Conservation (phyloP, 2,797 vertebrate species). For the Petrocephalus sullivani region DNA sequence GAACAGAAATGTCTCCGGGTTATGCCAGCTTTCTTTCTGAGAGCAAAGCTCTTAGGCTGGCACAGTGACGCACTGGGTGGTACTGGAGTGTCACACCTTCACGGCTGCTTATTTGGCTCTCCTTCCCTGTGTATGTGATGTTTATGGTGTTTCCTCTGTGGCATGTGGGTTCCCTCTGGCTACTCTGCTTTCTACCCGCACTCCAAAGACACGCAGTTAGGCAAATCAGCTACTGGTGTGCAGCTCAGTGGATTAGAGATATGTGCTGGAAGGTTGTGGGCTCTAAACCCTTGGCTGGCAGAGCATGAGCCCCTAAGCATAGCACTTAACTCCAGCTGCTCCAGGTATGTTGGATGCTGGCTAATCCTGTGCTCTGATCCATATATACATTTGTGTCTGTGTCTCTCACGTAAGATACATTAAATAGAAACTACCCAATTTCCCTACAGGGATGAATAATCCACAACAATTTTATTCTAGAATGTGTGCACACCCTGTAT, state of each 20-base stretch:
- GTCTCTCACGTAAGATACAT: not conserved
- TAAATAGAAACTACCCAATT: not conserved
- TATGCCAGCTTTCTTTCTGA: not conserved
- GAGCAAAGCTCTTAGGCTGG: conserved; percentile 25
- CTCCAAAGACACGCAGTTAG: not conserved
- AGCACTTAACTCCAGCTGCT: not conserved
- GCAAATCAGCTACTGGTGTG: not conserved
- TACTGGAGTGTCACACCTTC: not conserved
- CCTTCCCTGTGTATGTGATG: not conserved
- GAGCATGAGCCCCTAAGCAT: not conserved
- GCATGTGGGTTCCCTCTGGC: not conserved
- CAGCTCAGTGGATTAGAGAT: not conserved
- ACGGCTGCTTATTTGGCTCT: not conserved
- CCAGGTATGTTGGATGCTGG: not conserved
- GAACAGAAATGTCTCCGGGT: not conserved
- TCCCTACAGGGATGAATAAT: not conserved
- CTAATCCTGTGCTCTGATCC: not conserved
- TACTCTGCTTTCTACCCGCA: not conserved
- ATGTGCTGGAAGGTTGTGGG: not conserved
- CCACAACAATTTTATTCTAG: not conserved
- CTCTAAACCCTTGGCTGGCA: not conserved
- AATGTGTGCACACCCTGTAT: not conserved
- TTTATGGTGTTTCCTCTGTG: not conserved
- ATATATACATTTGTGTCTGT: not conserved
- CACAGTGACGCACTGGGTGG: not conserved